Conservation (phyloP, 2,888 invertebrate genomes). For the Drosophila sordidula region DNA sequence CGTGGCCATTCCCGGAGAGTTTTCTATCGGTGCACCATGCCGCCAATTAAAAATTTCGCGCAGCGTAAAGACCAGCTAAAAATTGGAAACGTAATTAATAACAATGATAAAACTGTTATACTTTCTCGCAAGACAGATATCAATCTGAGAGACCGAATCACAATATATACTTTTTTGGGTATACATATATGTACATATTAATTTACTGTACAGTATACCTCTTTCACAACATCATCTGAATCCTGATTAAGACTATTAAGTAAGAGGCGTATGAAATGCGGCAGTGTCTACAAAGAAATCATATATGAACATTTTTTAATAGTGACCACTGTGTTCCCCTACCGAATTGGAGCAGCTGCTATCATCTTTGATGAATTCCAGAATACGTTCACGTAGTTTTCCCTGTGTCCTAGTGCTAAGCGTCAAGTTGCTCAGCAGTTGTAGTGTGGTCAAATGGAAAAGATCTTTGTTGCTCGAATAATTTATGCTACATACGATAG, state of each 20-base stretch:
- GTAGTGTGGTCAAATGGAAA: slow-evolving; percentile 76
- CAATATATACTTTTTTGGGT: too few species aligned
- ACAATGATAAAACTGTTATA: too few species aligned
- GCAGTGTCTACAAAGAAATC: slow-evolving; percentile 58
- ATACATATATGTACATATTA: too few species aligned
- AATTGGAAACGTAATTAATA: slow-evolving; percentile 7
- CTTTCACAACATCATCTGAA: slow-evolving; percentile 74
- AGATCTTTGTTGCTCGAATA: slow-evolving; percentile 77
- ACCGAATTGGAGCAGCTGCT: slow-evolving; percentile 73
- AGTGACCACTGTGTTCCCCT: slow-evolving; percentile 1
- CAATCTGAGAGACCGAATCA: too few species aligned
- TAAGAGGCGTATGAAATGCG: slow-evolving; percentile 79
- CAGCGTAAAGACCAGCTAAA: slow-evolving; percentile 77
- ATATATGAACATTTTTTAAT: background rate
- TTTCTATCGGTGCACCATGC: slow-evolving; percentile 20
- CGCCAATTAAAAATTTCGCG: slow-evolving; percentile 78
- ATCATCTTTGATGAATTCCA: slow-evolving; percentile 77
- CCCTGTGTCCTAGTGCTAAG: slow-evolving; percentile 74
- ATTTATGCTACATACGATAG: slow-evolving; percentile 69
- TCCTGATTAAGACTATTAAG: slow-evolving; percentile 80
- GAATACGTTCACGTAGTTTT: slow-evolving; percentile 75
- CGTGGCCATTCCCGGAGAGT: background rate
- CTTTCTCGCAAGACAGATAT: too few species aligned
- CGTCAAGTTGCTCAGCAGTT: slow-evolving; percentile 81
- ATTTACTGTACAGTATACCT: slow-evolving; percentile 55